Evolutionary conservation across 2,113 vertebrate species (phyloP).

Genomic region (Pangasianodon gigas): DNA sequence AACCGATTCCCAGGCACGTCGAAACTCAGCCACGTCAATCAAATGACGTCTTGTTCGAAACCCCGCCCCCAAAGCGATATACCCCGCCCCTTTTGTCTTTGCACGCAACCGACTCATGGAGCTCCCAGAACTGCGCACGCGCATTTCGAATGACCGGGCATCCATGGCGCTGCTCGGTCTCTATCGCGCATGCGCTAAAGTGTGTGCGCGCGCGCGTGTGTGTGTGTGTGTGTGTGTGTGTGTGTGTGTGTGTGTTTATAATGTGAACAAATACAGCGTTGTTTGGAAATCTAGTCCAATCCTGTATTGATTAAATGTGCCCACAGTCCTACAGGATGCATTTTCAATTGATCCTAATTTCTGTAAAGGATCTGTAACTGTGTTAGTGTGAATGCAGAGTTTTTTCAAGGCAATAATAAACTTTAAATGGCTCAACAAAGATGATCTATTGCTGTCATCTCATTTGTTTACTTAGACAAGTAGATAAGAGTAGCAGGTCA

Average conservation of each 20-base stretch:
- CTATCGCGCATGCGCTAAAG: neutral
- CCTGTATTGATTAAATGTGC: neutral
- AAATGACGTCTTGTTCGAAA: constrained; percentile 1
- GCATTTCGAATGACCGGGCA: neutral
- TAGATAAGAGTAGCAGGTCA: neutral
- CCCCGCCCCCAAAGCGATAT: constrained; percentile 13
- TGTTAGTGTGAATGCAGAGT: neutral
- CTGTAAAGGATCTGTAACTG: neutral
- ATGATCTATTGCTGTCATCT: neutral
- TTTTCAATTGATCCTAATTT: neutral
- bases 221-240: neutral
- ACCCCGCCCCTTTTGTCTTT: neutral
- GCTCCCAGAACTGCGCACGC: neutral
- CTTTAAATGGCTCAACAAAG: neutral
- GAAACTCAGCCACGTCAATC: constrained; percentile 59
- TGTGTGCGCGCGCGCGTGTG: neutral
- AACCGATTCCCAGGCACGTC: constrained; percentile 45
- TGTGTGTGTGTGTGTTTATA: neutral
- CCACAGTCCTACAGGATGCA: neutral
- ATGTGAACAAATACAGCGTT: neutral
- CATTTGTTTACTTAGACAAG: neutral
- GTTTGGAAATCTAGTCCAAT: neutral
- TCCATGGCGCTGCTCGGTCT: neutral
- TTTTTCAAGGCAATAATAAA: neutral
- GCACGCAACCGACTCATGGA: neutral